These are phyloP conservation scores for Hydrolagus colliei DNA, from an alignment of 2,797 vertebrate genomes.

Conservation along the genomic window DNA sequence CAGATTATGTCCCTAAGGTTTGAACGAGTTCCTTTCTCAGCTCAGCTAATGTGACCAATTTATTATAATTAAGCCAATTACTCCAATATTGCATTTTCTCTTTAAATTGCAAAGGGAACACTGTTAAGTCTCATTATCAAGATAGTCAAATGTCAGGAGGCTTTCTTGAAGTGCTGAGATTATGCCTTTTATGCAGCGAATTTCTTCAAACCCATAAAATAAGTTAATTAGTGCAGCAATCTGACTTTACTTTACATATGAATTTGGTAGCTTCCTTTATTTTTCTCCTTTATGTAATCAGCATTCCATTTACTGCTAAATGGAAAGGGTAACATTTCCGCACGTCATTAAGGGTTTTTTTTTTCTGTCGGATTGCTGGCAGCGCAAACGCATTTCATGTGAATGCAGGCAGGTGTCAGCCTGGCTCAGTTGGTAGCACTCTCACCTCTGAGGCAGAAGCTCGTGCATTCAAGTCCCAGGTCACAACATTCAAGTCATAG, in stretches of 20 bases:
- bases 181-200: background rate
- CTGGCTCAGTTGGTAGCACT: too few species aligned
- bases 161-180: slow-evolving; percentile 5
- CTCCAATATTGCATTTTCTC: background rate
- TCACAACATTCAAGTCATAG: too few species aligned
- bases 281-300: background rate
- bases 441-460: too few species aligned
- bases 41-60: background rate
- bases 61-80: background rate
- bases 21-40: background rate
- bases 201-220: background rate
- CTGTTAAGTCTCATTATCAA: background rate
- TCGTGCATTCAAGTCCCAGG: too few species aligned
- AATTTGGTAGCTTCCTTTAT: background rate
- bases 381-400: background rate
- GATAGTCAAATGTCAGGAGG: background rate
- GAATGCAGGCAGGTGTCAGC: background rate
- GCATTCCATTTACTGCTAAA: background rate
- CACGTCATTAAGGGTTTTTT: background rate
- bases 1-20: background rate
- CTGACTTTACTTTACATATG: background rate
- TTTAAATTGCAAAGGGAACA: too few species aligned
- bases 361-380: background rate
- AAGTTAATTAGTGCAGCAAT: background rate
- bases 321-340: background rate